A percentile compares a stretch with the other conserved stretches of the same genome.
Conservation (phyloP, 2,113 vertebrate genomes). For the Xenopus laevis region DNA sequence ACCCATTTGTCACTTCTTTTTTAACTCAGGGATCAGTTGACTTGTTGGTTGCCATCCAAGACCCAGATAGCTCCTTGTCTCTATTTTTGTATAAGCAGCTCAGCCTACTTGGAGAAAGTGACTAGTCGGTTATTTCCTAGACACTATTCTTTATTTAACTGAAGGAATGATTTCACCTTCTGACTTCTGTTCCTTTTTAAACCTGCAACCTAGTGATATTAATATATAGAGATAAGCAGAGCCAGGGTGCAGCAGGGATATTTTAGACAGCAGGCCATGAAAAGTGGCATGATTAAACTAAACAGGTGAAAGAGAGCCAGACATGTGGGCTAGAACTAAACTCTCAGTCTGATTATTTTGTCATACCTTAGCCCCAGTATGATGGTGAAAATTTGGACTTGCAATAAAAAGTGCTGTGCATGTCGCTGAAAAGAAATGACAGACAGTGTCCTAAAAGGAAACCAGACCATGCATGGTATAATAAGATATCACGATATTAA, state of each 20-base stretch:
- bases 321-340: neutral
- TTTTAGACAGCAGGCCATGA: neutral
- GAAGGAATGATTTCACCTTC: slow-evolving; percentile 11
- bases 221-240: neutral
- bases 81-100: slow-evolving; percentile 20
- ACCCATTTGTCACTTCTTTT: slow-evolving; percentile 16
- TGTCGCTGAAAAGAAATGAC: slow-evolving; percentile 27
- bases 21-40: slow-evolving; percentile 5
- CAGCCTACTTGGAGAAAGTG: neutral
- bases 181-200: neutral
- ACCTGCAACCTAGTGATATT: neutral
- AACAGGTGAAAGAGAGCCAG: slow-evolving; percentile 2
- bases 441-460: slow-evolving; percentile 32
- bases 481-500: no score
- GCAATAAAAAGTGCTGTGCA: slow-evolving; percentile 12
- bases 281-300: neutral
- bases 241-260: neutral
- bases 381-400: slow-evolving; percentile 8
- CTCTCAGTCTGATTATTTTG: slow-evolving; percentile 8
- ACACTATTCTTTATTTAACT: neutral
- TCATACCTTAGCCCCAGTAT: slow-evolving; percentile 12
- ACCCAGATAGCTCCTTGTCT: slow-evolving; percentile 4
- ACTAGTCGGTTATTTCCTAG: slow-evolving; percentile 16
- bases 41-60: slow-evolving; percentile 5
- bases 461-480: neutral